Evolutionary conservation across 2,888 invertebrate species (phyloP).

Genomic region (Petrophora chlorosata): DNA sequence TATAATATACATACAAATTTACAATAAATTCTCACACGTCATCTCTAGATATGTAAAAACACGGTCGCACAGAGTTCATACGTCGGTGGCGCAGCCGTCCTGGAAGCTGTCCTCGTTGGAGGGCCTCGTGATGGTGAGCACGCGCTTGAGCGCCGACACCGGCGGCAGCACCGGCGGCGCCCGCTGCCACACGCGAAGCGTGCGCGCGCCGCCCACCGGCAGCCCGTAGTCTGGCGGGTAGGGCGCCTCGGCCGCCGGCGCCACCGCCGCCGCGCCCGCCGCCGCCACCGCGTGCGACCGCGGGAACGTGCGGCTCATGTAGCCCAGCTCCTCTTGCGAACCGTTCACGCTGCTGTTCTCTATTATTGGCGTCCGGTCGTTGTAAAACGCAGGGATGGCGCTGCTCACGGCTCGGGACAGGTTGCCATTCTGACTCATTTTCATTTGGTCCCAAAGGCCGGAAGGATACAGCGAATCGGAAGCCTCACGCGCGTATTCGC

Average conservation of each 20-base stretch:
- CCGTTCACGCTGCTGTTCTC: constrained; percentile 84
- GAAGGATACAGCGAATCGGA: constrained; percentile 91
- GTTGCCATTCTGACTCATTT: constrained; percentile 77
- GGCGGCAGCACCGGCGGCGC: constrained; percentile 94
- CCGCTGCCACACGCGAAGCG: constrained; percentile 93
- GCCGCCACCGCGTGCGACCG: constrained; percentile 70
- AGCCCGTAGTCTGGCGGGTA: constrained; percentile 92
- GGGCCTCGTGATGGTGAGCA: constrained; percentile 91
- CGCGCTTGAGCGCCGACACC: constrained; percentile 92
- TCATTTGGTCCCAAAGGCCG: constrained; percentile 89
- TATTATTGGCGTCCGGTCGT: constrained; percentile 90
- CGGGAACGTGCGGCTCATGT: constrained; percentile 85
- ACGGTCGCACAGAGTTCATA: constrained; percentile 77
- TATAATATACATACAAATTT: constrained; percentile 57
- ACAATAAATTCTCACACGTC: constrained; percentile 59
- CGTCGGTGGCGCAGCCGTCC: constrained; percentile 96
- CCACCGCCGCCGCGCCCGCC: constrained; percentile 71
- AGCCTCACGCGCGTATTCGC: constrained; percentile 90
- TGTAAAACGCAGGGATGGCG: constrained; percentile 85
- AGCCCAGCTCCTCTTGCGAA: constrained; percentile 85
- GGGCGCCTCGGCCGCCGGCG: constrained; percentile 81
- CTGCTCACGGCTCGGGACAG: constrained; percentile 84
- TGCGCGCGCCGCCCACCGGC: constrained; percentile 88
- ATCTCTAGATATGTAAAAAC: constrained; percentile 57
- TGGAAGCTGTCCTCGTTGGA: constrained; percentile 96